Evolutionary conservation across 2,797 vertebrate species (phyloP), one percentile per base, ranked within the genome.

Genomic region (Xiphorhynchus erythropygius): DNA sequence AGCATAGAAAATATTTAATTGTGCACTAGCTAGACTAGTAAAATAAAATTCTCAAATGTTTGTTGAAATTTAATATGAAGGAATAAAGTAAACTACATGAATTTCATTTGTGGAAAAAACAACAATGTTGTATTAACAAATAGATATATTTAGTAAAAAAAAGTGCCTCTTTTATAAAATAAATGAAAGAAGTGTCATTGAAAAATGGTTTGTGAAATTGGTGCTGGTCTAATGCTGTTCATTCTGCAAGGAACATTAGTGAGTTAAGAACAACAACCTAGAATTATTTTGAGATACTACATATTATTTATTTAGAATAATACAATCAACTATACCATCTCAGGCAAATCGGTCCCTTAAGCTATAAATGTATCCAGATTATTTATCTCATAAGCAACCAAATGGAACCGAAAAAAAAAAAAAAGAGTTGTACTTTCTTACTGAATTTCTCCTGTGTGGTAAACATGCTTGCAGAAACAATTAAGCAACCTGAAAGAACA

Each of bases 271-370:
- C 39, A 96, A 95, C 84, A 93, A 90, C 33, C 71, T 87, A 75
- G 83, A 97, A 79, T 96, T 92, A 93, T 97, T 94, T 89, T 93
- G 88, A 96, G 77, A 93, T 87, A 60, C 74, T 92, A 46, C 33
- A 12, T 93, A 82, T 93, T 77, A 82, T 94, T 96, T 91, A 56
- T 94, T 96, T 97, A 93, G 60, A 97, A 94, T 96, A 97, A 97
- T 94, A 81, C 23, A 96, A 89, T 94, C 84, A 95, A 81, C 86
- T 86, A 52, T 93, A 94, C 62, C 81, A 76, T 97, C 90, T 92
- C 64, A 49, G 89, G 83, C 49, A 95, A 97, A 96, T 94, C 13
- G 23, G 87, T 96, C 78, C 91, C 95, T 94, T 97, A 91, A 96
- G 93, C 85, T 95, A 90, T 93, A 96, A 95, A 78, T 93, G 55